phyloP scores from a whole-genome alignment of 2,797 vertebrate species.

The Garrulus glandarius region DNA sequence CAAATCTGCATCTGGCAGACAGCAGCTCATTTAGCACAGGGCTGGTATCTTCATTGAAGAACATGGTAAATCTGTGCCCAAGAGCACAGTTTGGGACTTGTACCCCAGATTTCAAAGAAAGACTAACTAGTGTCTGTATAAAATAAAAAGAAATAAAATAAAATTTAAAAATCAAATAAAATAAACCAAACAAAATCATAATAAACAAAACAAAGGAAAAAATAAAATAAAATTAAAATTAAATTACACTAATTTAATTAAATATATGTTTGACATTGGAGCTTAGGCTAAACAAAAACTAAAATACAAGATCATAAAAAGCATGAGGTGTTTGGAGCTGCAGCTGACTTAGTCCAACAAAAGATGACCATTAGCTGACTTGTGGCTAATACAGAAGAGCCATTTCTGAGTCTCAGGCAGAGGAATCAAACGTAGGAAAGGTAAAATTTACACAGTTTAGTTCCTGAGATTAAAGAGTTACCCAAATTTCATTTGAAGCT shows the following conservation, averaged over 20 bases:
- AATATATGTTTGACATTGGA: background rate
- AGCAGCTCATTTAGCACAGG: background rate
- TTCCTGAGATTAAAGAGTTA: background rate
- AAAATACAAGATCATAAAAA: background rate
- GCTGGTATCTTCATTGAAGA: background rate
- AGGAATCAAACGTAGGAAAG: background rate
- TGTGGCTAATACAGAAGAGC: background rate
- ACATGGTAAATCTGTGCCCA: background rate
- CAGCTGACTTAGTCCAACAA: background rate
- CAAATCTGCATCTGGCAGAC: rapidly evolving
- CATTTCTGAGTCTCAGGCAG: background rate
- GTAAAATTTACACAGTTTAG: background rate
- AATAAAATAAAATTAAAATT: background rate
- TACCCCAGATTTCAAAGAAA: background rate
- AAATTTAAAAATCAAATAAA: background rate
- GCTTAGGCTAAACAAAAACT: background rate
- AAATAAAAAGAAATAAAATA: background rate
- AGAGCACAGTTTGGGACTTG: background rate
- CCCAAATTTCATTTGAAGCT: background rate
- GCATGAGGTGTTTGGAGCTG: background rate
- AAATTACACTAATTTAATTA: background rate
- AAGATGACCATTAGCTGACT: background rate
- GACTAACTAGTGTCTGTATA: background rate
- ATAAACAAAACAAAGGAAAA: background rate
- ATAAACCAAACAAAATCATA: background rate